A percentile compares a stretch with the other conserved stretches of the same genome.
Evolutionary conservation across 2,888 invertebrate species (phyloP).

Genomic region (Amaurobius ferox): DNA sequence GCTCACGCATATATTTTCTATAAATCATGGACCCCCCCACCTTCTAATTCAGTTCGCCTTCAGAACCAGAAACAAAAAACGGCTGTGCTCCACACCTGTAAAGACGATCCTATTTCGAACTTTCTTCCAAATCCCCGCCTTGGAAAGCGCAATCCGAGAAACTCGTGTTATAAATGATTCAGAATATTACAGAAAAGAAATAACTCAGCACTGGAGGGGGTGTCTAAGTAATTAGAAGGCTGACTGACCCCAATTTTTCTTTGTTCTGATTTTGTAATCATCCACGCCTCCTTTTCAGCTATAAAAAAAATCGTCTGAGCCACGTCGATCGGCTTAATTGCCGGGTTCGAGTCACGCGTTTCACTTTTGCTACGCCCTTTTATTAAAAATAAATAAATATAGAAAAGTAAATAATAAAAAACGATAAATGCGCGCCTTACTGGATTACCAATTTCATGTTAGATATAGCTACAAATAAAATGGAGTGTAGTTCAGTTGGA

Average conservation of each 20-base stretch:
- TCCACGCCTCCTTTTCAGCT: conserved; percentile 43
- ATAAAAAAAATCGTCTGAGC: conserved; percentile 33
- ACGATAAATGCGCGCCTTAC: no score
- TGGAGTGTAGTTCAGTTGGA: no score
- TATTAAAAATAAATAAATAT: neutral
- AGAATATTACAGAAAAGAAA: neutral
- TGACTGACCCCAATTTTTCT: conserved; percentile 56
- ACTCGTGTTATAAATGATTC: conserved; percentile 30
- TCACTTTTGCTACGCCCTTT: conserved; percentile 46
- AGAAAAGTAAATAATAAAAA: conserved; percentile 28
- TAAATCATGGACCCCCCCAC: neutral
- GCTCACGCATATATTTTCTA: neutral
- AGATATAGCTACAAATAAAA: no score
- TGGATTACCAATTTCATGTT: no score
- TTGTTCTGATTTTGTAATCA: conserved; percentile 27
- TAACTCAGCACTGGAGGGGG: neutral
- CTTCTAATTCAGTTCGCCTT: neutral
- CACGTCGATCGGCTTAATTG: conserved; percentile 68
- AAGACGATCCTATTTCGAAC: conserved; percentile 36
- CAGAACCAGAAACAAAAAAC: neutral
- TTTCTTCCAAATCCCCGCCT: conserved; percentile 24
- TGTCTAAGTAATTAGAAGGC: conserved; percentile 54
- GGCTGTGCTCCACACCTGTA: conserved; percentile 53
- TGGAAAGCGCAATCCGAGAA: conserved; percentile 4
- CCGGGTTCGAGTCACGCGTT: conserved; percentile 59